Evolutionary conservation across 2,888 invertebrate species (phyloP), one percentile per base, ranked within the genome.

Genomic region (Epinotia ramella): DNA sequence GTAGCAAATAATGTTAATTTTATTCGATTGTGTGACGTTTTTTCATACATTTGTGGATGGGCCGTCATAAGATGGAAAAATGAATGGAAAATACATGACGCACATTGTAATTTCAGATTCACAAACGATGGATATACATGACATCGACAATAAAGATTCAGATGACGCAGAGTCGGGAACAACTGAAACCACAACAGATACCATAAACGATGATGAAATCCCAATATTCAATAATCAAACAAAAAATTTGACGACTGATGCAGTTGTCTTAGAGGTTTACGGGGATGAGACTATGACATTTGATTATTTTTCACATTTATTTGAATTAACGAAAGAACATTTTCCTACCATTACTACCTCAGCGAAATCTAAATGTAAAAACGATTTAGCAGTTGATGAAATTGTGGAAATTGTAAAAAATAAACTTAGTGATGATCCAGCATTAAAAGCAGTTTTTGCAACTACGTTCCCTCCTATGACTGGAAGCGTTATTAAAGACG

Each of bases 341-440:
- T 60, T 56, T 6, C 77, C 84, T 63, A 84, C 82, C 18, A 64
- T 81, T 71, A 80, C 79, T 5, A 81, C 84, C 3, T 76, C 79
- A 46, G 81, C 81, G 77, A 78, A 82, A 9, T 80, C 83, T 59
- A 78, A 82, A 77, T 93, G 93, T 78, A 89, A 89, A 83, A 87
- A 91, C 74, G 74, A 82, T 5, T 79, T 91, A 66, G 87, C 85
- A 16, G 84, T 94, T 2, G 92, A 94, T 44, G 89, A 91, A 72
- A 88, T 94, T 73, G 83, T 94, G 44, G 88, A 92, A 77, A 78
- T 93, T 77, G 78, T 94, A 6, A 93, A 89, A 80, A 89, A 87
- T 76, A 91, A 88, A 79, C 79, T 94, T n/a, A 89, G 84, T 18
- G 89, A 82, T 57, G 94, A 94, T 78, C 86, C 88, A 40, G 77